Conservation (phyloP, 2,797 vertebrate genomes). For the Xyrichtys novacula region DNA sequence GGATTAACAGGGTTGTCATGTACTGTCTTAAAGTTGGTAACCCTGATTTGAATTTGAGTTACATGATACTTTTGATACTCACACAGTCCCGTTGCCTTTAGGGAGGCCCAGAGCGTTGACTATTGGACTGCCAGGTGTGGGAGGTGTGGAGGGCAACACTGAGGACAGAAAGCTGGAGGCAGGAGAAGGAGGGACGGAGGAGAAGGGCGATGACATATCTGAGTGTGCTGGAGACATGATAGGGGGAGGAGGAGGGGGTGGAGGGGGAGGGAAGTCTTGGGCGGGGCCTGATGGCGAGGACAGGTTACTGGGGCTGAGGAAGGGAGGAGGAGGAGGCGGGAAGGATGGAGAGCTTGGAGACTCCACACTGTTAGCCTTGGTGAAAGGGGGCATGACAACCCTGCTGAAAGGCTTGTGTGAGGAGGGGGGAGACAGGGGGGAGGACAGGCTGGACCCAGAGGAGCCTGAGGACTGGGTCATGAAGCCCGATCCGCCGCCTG, state of each 20-base stretch:
- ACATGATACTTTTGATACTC: too few relatives aligned
- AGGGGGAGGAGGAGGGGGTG: slow-evolving; percentile 79
- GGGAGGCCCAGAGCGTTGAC: slow-evolving; percentile 96
- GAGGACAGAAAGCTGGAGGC: slow-evolving; percentile 93
- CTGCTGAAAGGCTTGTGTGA: slow-evolving; percentile 88
- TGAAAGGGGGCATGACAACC: slow-evolving; percentile 81
- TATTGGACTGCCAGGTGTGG: slow-evolving; percentile 80
- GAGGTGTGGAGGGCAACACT: slow-evolving; percentile 89
- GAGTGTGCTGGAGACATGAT: slow-evolving; percentile 82
- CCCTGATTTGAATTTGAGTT: too few relatives aligned
- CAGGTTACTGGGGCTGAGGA: slow-evolving; percentile 87
- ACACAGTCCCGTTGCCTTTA: slow-evolving; percentile 93
- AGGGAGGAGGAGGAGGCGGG: slow-evolving; percentile 90
- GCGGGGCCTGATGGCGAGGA: slow-evolving; percentile 83
- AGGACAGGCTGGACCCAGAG: slow-evolving; percentile 90
- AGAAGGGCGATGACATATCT: slow-evolving; percentile 85
- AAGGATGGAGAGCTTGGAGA: slow-evolving; percentile 92
- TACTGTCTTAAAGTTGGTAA: too few relatives aligned
- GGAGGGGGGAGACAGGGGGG: slow-evolving; percentile 90
- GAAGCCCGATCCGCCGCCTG: slow-evolving; percentile 79
- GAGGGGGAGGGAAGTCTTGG: slow-evolving; percentile 83
- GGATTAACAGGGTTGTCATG: too few relatives aligned
- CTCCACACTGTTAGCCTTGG: slow-evolving; percentile 87
- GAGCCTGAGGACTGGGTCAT: slow-evolving; percentile 91
- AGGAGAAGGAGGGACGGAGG: slow-evolving; percentile 86